Base-by-base conservation (phyloP, 2,113 vertebrate species). In the Malurus alboscapulatus region DNA sequence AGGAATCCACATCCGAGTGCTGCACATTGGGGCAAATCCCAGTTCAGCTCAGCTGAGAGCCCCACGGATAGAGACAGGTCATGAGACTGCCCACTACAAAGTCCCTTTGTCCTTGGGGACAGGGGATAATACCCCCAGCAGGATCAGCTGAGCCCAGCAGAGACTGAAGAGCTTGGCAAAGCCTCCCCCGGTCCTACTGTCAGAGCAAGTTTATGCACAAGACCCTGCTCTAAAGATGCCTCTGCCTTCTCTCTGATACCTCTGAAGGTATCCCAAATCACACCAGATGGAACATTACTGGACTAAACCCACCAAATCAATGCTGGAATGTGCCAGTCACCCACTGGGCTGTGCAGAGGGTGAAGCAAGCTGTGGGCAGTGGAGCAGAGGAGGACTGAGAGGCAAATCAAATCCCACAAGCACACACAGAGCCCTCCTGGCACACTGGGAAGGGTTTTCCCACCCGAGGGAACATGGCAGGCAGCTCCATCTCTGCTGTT, bases 161-260 rank as follows among this genome's bases (percentile, higher is more conserved):
- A 27, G 57, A 40, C 51, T 17, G 30, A 45, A 1, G 21, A 88
- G 57, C 40, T 45, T 38, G 38, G 20, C 38, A 89, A 71, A 88
- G 30, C 53, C 14, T 12, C 27, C 27, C 17, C 55, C 0, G 0
- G 6, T 13, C 12, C 72, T 47, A 2, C 8, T 9, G 0, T 7
- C 14, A 2, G 65, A 42, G 44, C 22, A 86, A 30, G 7, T 24
- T 53, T 13, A 30, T 1, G 4, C 17, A 26, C 0, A 0, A 83
- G 10, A 42, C 40, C 24, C 44, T 57, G 38, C 57, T 55, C 51
- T 77, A 71, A 81, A 48, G 13, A 14, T 32, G 26, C 42, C 25
- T 47, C 38, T 14, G 5, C 14, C 19, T 36, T 44, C 24, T 57
- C 63, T 62, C 17, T 38, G 38, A 38, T 38, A 38, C 38, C 38